phyloP scores from a whole-genome alignment of 2,113 vertebrate species.

The Otolemur garnettii region DNA sequence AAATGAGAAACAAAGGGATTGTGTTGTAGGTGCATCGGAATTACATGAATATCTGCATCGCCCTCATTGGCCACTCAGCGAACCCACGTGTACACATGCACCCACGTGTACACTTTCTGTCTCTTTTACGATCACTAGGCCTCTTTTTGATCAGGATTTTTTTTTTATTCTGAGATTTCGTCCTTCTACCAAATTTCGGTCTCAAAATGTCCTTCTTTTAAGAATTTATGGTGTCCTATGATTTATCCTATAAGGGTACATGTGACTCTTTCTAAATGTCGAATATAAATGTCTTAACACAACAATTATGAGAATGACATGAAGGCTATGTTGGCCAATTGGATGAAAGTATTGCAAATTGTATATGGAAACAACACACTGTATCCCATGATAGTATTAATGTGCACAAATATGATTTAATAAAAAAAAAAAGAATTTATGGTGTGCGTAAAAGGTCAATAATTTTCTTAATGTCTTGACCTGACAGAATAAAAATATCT shows the following conservation, averaged over 20 bases:
- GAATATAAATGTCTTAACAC: no score
- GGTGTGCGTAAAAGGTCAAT: not conserved
- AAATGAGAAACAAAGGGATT: slow-evolving; percentile 19
- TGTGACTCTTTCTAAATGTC: no score
- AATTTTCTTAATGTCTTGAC: not conserved
- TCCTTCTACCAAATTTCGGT: not conserved
- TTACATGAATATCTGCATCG: fast-evolving
- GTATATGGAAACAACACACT: no score
- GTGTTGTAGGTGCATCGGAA: not conserved
- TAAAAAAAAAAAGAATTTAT: not conserved
- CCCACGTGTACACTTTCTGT: no score
- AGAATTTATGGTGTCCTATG: not conserved
- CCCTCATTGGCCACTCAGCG: not conserved
- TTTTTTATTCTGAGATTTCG: slow-evolving; percentile 50
- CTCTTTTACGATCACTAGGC: not conserved
- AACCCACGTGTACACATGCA: no score
- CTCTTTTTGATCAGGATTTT: not conserved
- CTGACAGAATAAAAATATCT: not conserved
- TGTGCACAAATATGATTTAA: no score
- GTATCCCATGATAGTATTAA: no score
- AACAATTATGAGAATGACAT: no score
- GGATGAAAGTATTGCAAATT: no score
- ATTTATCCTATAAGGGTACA: no score
- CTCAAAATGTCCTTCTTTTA: not conserved
- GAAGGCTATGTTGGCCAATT: no score